Evolutionary conservation across 2,797 vertebrate species (phyloP).

Genomic region (Microcaecilia unicolor): DNA sequence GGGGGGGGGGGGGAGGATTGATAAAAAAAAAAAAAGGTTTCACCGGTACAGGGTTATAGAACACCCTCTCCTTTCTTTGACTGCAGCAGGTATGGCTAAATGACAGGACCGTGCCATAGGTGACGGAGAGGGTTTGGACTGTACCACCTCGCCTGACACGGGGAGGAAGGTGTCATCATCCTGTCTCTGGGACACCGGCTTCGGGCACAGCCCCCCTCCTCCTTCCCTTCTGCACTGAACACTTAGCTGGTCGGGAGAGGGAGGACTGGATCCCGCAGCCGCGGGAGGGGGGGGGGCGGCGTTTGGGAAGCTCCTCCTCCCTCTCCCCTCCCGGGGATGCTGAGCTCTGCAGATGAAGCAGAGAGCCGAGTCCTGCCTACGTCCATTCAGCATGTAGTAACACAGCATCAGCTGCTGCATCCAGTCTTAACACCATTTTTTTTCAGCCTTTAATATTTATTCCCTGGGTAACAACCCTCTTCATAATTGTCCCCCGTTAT

Average conservation of each 20-base stretch:
- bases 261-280: not conserved
- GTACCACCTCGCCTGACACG: constrained; percentile 3
- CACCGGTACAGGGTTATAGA: no score
- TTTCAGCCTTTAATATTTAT: constrained; percentile 11
- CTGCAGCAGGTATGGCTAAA: constrained; percentile 11
- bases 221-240: no score
- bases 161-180: not conserved
- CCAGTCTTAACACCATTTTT: constrained; percentile 19
- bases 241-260: not conserved
- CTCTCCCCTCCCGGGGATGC: constrained; percentile 8
- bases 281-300: not conserved
- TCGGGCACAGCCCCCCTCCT: not conserved
- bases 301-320: not conserved
- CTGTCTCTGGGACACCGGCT: no score
- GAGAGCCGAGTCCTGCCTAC: constrained; percentile 11
- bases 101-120: not conserved
- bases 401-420: constrained; percentile 17
- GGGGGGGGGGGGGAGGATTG: no score
- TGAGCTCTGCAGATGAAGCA: constrained; percentile 24
- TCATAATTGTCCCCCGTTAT: not conserved
- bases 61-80: no score
- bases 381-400: constrained; percentile 27
- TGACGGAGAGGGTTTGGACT: constrained; percentile 14
- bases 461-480: constrained; percentile 5
- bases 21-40: no score